Evolutionary conservation across 2,113 vertebrate species (phyloP).

Genomic region (Anhinga rufa): DNA sequence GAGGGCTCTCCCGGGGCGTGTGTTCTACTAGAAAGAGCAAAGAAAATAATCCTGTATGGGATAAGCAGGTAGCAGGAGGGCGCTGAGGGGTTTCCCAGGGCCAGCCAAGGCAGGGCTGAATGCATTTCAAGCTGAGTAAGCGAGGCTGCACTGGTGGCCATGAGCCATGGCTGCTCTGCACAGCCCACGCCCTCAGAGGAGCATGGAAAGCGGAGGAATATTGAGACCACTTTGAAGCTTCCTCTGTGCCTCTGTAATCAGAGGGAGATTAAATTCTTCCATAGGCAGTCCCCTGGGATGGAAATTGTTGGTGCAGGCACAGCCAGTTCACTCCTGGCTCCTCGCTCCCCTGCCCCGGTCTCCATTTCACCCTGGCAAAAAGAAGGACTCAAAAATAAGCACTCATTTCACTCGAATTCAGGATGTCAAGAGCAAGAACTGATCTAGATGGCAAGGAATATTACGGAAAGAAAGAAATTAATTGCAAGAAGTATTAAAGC

Average conservation of each 20-base stretch:
- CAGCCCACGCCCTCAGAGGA: fast-evolving
- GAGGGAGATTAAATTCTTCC: background rate
- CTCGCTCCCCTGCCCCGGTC: background rate
- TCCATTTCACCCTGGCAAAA: background rate
- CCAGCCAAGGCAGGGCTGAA: background rate
- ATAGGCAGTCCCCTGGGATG: background rate
- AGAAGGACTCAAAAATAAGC: background rate
- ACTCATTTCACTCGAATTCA: background rate
- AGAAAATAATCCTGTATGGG: background rate
- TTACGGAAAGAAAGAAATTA: background rate
- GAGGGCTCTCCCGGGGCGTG: background rate
- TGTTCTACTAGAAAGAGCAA: background rate
- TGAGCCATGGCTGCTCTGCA: background rate
- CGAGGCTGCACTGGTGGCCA: background rate
- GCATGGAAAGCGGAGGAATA: background rate
- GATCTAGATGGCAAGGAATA: background rate
- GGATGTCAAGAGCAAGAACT: background rate
- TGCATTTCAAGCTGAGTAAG: background rate
- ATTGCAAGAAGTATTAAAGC: background rate
- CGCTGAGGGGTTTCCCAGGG: background rate
- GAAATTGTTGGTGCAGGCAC: background rate
- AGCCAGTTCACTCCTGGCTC: background rate
- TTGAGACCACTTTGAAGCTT: background rate
- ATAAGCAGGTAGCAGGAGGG: background rate
- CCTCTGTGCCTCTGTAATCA: background rate